These are phyloP conservation scores for Rhopalosiphum maidis DNA, from an alignment of 1,140 invertebrate genomes.

Conservation along the genomic window DNA sequence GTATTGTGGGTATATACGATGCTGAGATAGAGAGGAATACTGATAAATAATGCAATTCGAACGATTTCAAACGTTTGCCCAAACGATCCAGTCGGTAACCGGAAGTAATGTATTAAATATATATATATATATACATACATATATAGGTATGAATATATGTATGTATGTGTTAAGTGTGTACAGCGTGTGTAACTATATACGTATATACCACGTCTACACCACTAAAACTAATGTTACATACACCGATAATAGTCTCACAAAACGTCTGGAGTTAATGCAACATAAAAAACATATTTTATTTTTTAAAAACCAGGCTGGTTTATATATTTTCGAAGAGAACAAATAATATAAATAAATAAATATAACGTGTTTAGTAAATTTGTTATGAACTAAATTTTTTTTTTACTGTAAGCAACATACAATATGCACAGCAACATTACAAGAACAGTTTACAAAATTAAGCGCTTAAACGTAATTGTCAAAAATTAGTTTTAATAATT, in stretches of 20 bases:
- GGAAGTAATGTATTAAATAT: constrained; percentile 25
- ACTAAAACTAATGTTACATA: neutral
- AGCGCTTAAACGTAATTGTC: neutral
- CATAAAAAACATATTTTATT: constrained; percentile 7
- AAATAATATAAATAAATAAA: neutral
- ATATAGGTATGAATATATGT: neutral
- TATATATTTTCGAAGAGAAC: neutral
- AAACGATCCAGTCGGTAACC: neutral
- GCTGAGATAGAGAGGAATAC: neutral
- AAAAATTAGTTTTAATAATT: neutral
- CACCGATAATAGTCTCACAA: neutral
- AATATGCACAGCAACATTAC: neutral
- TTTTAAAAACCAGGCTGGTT: neutral
- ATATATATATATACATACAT: neutral
- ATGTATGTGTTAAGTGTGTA: neutral
- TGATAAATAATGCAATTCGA: constrained; percentile 42
- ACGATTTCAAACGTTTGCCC: constrained; percentile 19
- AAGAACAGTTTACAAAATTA: neutral
- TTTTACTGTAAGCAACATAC: neutral
- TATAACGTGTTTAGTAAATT: neutral
- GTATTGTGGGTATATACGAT: neutral
- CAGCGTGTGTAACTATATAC: neutral
- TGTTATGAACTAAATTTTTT: neutral
- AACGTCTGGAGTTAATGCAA: neutral
- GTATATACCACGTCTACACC: neutral